Percentiles rank a stretch among this genome's conserved stretches.
These are phyloP conservation scores for Erythrocercus mccallii DNA, from an alignment of 2,113 vertebrate genomes.

Conservation along the genomic window DNA sequence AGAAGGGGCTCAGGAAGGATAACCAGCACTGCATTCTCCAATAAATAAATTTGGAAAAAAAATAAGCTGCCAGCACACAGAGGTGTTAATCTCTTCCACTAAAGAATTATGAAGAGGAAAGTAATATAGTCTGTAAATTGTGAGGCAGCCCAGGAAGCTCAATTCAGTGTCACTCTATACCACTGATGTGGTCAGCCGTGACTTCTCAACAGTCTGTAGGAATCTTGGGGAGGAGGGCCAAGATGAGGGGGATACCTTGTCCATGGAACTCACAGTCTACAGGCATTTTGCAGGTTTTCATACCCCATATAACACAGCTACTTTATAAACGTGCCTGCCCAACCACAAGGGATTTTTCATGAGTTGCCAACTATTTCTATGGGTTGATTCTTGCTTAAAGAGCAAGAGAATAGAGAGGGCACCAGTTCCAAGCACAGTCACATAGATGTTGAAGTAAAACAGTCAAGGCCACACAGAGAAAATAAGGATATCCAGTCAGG, in stretches of 20 bases:
- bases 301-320: background rate
- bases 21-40: background rate
- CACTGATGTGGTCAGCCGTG: background rate
- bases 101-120: background rate
- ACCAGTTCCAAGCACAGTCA: background rate
- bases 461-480: background rate
- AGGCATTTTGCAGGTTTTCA: background rate
- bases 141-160: background rate
- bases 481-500: background rate
- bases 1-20: background rate
- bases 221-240: background rate
- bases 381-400: background rate
- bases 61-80: background rate
- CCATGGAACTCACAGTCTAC: conserved; percentile 6
- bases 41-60: background rate
- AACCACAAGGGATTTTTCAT: background rate
- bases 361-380: background rate
- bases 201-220: conserved; percentile 14
- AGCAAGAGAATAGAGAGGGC: background rate
- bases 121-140: conserved; percentile 35
- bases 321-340: background rate
- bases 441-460: background rate
- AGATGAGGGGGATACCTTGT: background rate
- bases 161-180: background rate
- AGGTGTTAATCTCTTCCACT: conserved; percentile 13